Base-by-base conservation (phyloP, 2,797 vertebrate genomes). In the Hipposideros larvatus region DNA sequence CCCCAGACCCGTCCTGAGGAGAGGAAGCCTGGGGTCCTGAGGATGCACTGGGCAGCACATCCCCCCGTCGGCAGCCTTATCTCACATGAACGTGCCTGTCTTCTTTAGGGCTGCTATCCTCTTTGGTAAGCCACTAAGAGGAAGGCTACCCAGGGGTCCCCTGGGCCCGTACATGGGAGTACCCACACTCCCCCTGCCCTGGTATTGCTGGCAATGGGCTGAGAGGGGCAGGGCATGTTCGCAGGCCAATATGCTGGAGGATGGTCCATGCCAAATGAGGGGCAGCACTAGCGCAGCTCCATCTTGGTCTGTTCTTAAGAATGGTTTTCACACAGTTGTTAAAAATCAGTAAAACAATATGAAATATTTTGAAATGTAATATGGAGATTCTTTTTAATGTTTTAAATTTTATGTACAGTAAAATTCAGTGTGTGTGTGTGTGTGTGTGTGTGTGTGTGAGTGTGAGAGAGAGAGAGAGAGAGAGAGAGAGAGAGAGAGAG, bases 361-460 rank as follows among this genome's bases (percentile, higher is more conserved):
- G 73, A 57, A 82, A 18, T 86, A 82, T 91, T 86, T 86, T 51
- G 48, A 51, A 51, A 51, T 57, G 57, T 65, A 88, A 82, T 85
- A 43, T 48, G 21, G 66, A 68, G 8, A 51, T 51, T 51, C 55
- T 48, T 53, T 80, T 43, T 4, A 85, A 28, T 53, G 53, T 59
- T 86, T 82, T 16, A 65, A 82, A 73, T n/a, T 83, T 22, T 55
- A 51, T 1, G 0, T 70, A 63, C 37, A 57, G 6, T 46, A 55
- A 41, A 83, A 73, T n/a, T 79, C 31, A 55, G 13, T 11, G 43
- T 43, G 43, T 43, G 43, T 43, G 43, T 43, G 43, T 43, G 43
- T 43, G 43, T 43, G 43, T 43, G 43, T 51, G 48, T 51, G 48
- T 34, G 22, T 31, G 21, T 48, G 14, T 22, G 31, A 13, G 11